These are phyloP conservation scores for Pheucticus melanocephalus DNA, from an alignment of 2,113 vertebrate genomes.

Conservation along the genomic window DNA sequence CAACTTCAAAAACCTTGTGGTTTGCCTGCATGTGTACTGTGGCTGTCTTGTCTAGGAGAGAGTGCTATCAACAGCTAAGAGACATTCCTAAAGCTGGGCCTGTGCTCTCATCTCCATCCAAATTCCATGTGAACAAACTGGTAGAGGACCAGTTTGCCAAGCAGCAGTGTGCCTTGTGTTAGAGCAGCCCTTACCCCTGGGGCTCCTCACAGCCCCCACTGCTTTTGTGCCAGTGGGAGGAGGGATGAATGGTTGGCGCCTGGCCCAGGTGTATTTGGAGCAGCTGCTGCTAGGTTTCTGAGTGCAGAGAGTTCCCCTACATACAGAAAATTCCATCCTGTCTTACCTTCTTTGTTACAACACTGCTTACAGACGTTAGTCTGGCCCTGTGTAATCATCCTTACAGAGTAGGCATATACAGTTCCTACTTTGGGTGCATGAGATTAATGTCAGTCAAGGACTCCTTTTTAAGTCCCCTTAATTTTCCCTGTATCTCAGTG, in stretches of 20 bases:
- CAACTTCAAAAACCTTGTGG: background rate
- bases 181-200: background rate
- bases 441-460: background rate
- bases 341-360: background rate
- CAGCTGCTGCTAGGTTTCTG: background rate
- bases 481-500: background rate
- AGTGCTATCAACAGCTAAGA: background rate
- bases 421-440: background rate
- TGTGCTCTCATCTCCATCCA: background rate
- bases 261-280: background rate
- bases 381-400: background rate
- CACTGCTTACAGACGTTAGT: background rate
- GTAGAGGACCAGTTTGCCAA: background rate
- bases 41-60: background rate
- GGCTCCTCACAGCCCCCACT: background rate
- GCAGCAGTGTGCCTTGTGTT: background rate
- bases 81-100: background rate
- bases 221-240: fast-evolving
- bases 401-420: background rate
- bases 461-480: background rate
- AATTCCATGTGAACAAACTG: background rate
- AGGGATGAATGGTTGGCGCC: background rate
- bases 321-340: background rate
- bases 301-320: background rate
- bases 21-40: background rate